Base-by-base conservation (phyloP, 2,797 vertebrate species). In the Florisuga fusca region DNA sequence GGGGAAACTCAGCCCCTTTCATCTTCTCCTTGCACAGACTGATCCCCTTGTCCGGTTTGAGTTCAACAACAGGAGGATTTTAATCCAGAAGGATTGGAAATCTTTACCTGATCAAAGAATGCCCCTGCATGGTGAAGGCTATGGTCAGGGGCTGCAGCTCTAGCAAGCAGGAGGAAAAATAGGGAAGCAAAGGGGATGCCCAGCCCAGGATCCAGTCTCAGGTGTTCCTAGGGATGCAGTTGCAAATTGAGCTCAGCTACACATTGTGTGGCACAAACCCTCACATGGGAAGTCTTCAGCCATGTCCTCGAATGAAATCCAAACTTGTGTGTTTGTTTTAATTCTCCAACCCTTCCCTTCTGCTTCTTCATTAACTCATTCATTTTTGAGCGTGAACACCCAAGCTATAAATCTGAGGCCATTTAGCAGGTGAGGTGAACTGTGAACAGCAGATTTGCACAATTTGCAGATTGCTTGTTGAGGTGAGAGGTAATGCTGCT, bases 401-500 rank as follows among this genome's bases (percentile, higher is more conserved):
- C 46, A 6, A 71, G 72, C 93, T 78, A 79, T 83, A 93, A 89
- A 92, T 93, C 91, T 23, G 89, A 41, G 94, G 90, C 94, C 82
- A 4, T 95, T 95, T 89, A 84, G 78, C 92, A 58, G 93, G 90
- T 75, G 59, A 91, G 87, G 92, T 95, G 95, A 95, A 33, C 95
- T 95, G 96, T 87, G 90, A 96, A 92, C 93, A 94, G 95, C 96
- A 94, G 94, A 92, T 92, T 77, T 95, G 96, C 94, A 94, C 92
- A 64, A 93, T 94, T 92, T 97, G 94, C 92, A 92, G 94, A 88
- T 96, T 92, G 96, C 94, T 96, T 33, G 79, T 75, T 90, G 94
- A 92, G 94, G 84, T 94, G 94, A 84, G 94, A 93, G 95, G 92
- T 95, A 73, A 95, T 95, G 94, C 93, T 97, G 94, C 96, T 96